Evolutionary conservation across 2,797 vertebrate species (phyloP).

Genomic region (Pipistrellus pygmaeus): DNA sequence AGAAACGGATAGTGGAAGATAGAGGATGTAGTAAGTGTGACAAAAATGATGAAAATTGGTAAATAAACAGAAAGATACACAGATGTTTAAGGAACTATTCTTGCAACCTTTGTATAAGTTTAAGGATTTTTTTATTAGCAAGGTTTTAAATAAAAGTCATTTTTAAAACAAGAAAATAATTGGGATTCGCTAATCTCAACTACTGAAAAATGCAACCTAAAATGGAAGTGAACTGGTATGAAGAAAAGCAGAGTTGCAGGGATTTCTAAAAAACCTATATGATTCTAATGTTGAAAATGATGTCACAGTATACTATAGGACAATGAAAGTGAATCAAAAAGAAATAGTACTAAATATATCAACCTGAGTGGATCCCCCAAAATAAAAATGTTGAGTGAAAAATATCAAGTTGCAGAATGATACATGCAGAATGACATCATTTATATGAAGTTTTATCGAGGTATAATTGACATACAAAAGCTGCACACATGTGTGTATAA

Average conservation of each 20-base stretch:
- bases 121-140: no score
- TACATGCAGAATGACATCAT: neutral
- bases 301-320: neutral
- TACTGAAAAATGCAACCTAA: neutral
- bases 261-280: neutral
- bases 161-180: constrained; percentile 7
- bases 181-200: neutral
- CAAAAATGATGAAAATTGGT: no score
- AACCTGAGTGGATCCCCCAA: neutral
- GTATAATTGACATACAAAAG: neutral
- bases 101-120: no score
- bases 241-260: neutral
- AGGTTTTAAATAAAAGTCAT: no score
- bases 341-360: neutral
- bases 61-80: no score
- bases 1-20: no score
- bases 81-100: no score
- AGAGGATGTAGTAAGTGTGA: no score
- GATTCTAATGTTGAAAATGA: neutral
- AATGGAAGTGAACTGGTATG: neutral
- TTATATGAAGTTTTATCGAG: neutral
- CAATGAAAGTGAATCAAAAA: neutral
- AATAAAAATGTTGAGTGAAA: neutral
- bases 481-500: neutral
- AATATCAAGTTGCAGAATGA: neutral